Base-by-base conservation (phyloP, 2,113 vertebrate genomes). In the Poeciliopsis prolifica region DNA sequence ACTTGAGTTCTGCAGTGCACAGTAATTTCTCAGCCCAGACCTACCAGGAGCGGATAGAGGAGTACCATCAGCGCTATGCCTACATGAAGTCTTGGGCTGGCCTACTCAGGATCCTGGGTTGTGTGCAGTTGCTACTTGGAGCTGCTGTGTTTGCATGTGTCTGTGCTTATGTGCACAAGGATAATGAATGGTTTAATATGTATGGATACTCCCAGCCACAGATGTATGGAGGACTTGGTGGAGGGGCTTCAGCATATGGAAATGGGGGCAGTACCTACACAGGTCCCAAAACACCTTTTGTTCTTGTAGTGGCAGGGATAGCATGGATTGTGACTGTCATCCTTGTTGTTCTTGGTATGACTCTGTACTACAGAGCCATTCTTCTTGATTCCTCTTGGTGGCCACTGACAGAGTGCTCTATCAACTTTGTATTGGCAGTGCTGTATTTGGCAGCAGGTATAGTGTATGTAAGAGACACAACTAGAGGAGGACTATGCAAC, bases 11-110 rank as follows among this genome's bases (percentile, higher is more conserved):
- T 3, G 93, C 86, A 0, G 89, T 83, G 12, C 93, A 75, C 2
- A 95, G 95, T 0, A 93, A 86, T 29, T 69, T 86, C 37, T 95
- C 93, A 0, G 92, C 88, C 1, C 93, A 81, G 80, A 95, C 95
- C 0, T 98, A 97, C 90, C 95, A 94, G 5, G 96, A 98, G 88
- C 89, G 89, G 73, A 94, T 96, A 74, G 96, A 97, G 83, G 95
- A 94, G 35, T 97, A 97, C 79, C 79, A 95, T 79, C 89, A 81
- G 88, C 92, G 95, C 0, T 98, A 99, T 1, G 92, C 94, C 78
- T 98, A 97, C 92, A 97, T 99, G 97, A 98, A 97, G 93, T 99
- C 97, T 0, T 99, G 97, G 97, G 94, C 97, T 0, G 97, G 97
- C 9, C 93, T 98, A 75, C 94, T 99, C 62, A 86, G 97, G 30